A percentile compares a stretch with the other conserved stretches of the same genome.
Evolutionary conservation across 2,113 vertebrate species (phyloP).

Genomic region (Furnarius figulus): DNA sequence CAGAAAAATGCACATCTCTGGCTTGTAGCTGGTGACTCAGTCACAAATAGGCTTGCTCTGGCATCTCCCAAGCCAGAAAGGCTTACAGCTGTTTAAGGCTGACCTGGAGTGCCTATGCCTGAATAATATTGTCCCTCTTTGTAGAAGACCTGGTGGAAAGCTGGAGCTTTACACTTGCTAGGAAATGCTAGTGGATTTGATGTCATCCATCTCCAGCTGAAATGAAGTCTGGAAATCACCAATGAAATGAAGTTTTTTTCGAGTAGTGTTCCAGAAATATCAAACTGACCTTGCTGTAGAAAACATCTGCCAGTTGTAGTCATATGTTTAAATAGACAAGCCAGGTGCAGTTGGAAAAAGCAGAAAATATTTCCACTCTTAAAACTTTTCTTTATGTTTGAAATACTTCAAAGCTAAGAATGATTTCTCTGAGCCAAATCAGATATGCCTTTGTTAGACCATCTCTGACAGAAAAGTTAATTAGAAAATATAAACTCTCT

Average conservation of each 20-base stretch:
- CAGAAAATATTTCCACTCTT: background rate
- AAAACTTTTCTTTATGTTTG: background rate
- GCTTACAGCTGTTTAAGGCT: background rate
- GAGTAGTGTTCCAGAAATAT: background rate
- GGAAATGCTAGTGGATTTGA: background rate
- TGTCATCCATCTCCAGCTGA: background rate
- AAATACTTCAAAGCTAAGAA: conserved; percentile 14
- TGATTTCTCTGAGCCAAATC: background rate
- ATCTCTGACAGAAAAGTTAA: conserved; percentile 8
- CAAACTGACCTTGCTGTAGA: background rate
- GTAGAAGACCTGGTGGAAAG: background rate
- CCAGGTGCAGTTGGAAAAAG: background rate
- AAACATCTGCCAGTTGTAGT: background rate
- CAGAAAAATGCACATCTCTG: background rate
- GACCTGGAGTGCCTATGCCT: background rate
- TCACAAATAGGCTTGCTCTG: background rate
- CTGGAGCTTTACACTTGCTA: background rate
- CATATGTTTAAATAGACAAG: background rate
- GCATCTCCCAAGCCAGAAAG: background rate
- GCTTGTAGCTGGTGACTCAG: background rate
- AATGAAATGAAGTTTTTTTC: background rate
- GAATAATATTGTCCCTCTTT: background rate
- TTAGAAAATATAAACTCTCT: background rate
- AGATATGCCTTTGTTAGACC: background rate
- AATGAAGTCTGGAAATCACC: background rate